Evolutionary conservation across 2,888 invertebrate genomes (phyloP).

Genomic region (Sicus ferrugineus): DNA sequence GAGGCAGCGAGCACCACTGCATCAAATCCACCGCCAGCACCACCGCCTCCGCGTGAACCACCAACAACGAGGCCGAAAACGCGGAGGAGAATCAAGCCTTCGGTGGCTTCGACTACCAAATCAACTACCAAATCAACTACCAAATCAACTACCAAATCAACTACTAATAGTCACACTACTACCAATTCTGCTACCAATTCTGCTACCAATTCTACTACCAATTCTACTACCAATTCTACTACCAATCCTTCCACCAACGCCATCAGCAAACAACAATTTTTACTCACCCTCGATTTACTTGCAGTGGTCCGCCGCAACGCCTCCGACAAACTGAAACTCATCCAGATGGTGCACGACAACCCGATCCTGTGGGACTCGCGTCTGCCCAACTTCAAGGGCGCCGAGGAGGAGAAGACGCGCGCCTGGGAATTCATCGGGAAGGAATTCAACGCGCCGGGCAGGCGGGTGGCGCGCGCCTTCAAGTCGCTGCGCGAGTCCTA

Average conservation of each 20-base stretch:
- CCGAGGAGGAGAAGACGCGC: conserved; percentile 61
- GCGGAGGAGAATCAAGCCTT: not conserved
- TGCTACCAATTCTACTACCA: conserved; percentile 2
- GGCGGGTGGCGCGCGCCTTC: conserved; percentile 60
- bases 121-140: conserved; percentile 3
- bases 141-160: conserved; percentile 3
- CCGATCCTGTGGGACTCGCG: conserved; percentile 62
- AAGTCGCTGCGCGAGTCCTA: conserved; percentile 61
- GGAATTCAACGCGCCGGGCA: conserved; percentile 61
- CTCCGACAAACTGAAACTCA: conserved; percentile 60
- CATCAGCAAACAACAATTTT: conserved; percentile 47
- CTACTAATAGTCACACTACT: conserved; percentile 10
- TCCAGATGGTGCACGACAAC: conserved; percentile 63
- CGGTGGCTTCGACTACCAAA: not conserved
- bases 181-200: conserved; percentile 4
- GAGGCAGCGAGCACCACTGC: not conserved
- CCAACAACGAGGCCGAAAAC: not conserved
- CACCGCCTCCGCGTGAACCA: not conserved
- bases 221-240: conserved; percentile 12
- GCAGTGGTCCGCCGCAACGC: conserved; percentile 63
- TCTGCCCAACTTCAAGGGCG: conserved; percentile 60
- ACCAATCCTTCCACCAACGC: conserved; percentile 33
- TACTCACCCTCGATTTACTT: conserved; percentile 50
- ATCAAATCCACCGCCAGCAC: not conserved
- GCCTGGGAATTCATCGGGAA: conserved; percentile 62